Base-by-base conservation (phyloP, 2,797 vertebrate species). In the Lepus townsendii region DNA sequence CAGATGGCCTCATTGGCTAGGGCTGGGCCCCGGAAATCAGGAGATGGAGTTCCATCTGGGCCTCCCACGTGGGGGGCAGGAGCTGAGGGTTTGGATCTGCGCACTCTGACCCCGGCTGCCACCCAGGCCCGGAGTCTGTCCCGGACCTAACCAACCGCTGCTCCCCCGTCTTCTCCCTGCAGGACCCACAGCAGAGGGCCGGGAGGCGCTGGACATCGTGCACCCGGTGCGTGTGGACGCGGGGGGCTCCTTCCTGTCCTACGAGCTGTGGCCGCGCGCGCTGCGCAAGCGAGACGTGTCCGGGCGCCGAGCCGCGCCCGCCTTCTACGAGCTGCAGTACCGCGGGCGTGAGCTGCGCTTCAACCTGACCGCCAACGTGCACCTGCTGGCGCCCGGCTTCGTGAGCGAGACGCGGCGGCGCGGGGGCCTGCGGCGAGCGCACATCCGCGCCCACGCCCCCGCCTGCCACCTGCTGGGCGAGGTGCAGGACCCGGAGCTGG, bases 381-480 rank as follows among this genome's bases (percentile, higher is more conserved):
- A 98, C 96, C 98, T 99, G 85, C 98, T 99, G 95, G 99, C 99
- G 0, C 99, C 99, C 0, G 98, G 99, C 6, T 99, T 99, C 52
- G 97, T 99, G 94, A 99, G 98, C 0, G 99, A 99, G 98, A 97
- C 98, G 68, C 98, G 99, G 3, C 98, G 97, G 0, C 98, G 98
- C 10, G 99, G 99, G 14, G 98, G 99, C 60, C 94, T 98, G 0
- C 98, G 99, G 88, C 98, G 42, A 3, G 84, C 97, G 0, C 96
- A 92, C 5, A 66, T 93, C 11, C 91, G 47, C 32, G 97, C 98
- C 50, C 2, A 3, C 0, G 20, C 10, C 1, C 88, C 93, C 0
- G 96, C 97, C 69, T 99, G 99, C 97, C 98, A 99, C 22, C 99
- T 99, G 98, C 90, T 99, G 0, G 99, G 99, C 10, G 98, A 99